A percentile compares a stretch with the other conserved stretches of the same genome.
Conservation (phyloP, 2,888 invertebrate species). For the Drosophila parthenogenetica region DNA sequence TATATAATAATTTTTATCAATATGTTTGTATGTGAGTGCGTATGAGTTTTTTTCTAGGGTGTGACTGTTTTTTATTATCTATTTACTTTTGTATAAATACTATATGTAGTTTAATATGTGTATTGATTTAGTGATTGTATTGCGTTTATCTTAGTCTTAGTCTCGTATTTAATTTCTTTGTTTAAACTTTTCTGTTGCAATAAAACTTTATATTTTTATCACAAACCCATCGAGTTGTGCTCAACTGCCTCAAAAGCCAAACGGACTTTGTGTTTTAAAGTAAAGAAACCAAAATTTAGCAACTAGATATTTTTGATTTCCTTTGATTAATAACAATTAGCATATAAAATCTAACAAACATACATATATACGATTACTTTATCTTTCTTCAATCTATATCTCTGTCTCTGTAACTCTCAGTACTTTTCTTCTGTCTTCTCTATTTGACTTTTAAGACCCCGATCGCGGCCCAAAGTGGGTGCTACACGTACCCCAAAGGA, state of each 20-base stretch:
- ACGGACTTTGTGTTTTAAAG: conserved; percentile 21
- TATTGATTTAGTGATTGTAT: conserved; percentile 26
- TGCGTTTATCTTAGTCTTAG: conserved; percentile 23
- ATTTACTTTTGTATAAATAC: conserved; percentile 39
- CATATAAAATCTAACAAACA: conserved; percentile 54
- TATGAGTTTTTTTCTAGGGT: conserved; percentile 3
- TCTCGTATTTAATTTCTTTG: conserved; percentile 5
- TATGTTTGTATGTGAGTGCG: conserved; percentile 15
- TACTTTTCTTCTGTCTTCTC: conserved; percentile 9
- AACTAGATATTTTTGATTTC: conserved; percentile 49
- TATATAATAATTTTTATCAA: background rate
- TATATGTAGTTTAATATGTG: conserved; percentile 23
- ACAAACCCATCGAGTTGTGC: background rate
- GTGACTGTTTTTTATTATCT: conserved; percentile 33
- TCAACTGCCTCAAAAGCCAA: background rate
- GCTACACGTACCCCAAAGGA: conserved; percentile 25
- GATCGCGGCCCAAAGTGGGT: conserved; percentile 51
- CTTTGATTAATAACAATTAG: conserved; percentile 53
- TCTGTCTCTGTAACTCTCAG: conserved; percentile 27
- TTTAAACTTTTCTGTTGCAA: conserved; percentile 32
- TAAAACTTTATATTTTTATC: conserved; percentile 26
- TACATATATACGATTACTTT: conserved; percentile 52
- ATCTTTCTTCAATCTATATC: background rate
- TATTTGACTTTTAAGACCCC: conserved; percentile 68
- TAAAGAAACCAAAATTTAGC: conserved; percentile 49